Evolutionary conservation across 1,140 invertebrate species (phyloP), one percentile per base, ranked within the genome.

Genomic region (Mylabris phalerata): DNA sequence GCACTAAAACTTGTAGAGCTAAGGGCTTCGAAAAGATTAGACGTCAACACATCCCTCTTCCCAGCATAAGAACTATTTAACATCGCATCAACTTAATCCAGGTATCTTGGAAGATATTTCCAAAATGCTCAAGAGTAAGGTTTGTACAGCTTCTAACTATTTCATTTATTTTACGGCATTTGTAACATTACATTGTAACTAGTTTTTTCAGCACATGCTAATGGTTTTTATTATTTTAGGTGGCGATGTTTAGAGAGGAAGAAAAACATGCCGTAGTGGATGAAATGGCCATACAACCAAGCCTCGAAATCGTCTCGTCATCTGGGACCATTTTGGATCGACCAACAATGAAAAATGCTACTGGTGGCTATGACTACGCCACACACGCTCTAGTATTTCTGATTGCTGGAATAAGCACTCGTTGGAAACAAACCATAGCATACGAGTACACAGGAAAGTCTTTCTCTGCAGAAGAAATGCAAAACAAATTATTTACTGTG

Each of bases 381-480:
- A 46, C 57, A 52, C 57, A 59, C 47, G 57, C 49, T 2, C 46
- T 59, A 59, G 57, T 59, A 27, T 59, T 59, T 39, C 52, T 59
- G 57, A 32, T 59, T 10, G 49, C 19, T 4, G 49, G 40, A 41
- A 10, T 42, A 13, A 43, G n/a, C 10, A 43, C 50, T 39, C 50
- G 50, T 7, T 59, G 49, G 57, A 59, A 59, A 54, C 57, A 59
- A 41, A 52, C 45, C 2, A 40, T 47, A 32, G 49, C 27, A 5
- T 52, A 59, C 41, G 57, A 59, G 46, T 42, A 40, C 9, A 48
- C 57, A 24, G 57, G n/a, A 47, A 54, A 51, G 13, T 52, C 40
- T 32, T 32, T 3, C 32, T 19, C 10, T 42, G 40, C 39, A 39
- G 19, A 9, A 26, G 50, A 52, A 44, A 42, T 52, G 13, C 9